phyloP scores from a whole-genome alignment of 2,113 vertebrate genomes.

The Orycteropus afer region DNA sequence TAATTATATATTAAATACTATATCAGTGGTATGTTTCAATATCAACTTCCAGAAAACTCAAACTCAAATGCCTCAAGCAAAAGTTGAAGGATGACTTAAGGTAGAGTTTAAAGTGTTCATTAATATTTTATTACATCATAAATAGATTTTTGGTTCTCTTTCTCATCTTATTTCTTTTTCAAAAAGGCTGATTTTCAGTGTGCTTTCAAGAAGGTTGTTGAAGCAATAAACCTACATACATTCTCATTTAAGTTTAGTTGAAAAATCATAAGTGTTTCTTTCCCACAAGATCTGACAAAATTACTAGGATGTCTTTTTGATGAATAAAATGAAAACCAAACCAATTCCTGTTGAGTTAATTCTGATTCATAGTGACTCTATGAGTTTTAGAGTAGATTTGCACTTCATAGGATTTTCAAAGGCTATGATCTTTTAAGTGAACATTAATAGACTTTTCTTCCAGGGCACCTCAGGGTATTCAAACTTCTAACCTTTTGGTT shows the following conservation, averaged over 20 bases:
- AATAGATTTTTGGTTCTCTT: background rate
- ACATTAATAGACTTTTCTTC: too few species aligned
- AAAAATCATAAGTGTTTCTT: background rate
- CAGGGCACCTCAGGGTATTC: too few species aligned
- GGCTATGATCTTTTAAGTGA: too few species aligned
- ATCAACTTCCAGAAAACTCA: background rate
- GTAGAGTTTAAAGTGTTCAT: background rate
- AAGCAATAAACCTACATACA: background rate
- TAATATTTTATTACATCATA: background rate
- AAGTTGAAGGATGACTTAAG: background rate
- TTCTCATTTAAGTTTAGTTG: background rate
- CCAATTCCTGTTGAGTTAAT: too few species aligned
- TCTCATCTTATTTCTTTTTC: background rate
- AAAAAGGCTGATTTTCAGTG: background rate
- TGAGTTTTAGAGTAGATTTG: too few species aligned
- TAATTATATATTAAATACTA: background rate
- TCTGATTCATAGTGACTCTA: too few species aligned
- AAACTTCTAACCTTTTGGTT: too few species aligned
- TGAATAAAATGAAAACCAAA: too few species aligned
- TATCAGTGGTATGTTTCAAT: background rate
- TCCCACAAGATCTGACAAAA: conserved; percentile 13
- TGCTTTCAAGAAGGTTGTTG: background rate
- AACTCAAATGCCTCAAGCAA: background rate
- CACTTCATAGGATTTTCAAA: too few species aligned
- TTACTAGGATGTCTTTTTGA: too few species aligned